phyloP scores from a whole-genome alignment of 2,113 vertebrate species.

The Patagioenas fasciata region DNA sequence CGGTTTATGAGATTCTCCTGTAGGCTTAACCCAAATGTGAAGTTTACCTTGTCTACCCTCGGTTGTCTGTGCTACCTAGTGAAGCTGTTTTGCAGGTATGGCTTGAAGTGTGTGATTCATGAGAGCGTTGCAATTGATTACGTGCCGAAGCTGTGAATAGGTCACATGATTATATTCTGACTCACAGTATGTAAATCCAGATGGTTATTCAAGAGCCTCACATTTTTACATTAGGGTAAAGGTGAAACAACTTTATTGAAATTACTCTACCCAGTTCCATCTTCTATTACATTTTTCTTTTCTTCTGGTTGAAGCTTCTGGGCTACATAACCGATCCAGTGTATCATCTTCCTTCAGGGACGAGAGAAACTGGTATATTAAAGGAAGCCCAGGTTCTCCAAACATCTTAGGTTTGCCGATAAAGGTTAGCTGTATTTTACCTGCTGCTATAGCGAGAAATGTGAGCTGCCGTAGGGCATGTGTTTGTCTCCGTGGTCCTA shows the following conservation, averaged over 20 bases:
- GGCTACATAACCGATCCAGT: not conserved
- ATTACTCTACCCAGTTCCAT: not conserved
- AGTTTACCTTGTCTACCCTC: not conserved
- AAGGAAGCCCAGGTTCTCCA: not conserved
- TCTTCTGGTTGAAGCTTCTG: not conserved
- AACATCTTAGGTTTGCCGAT: not conserved
- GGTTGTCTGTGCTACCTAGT: not conserved
- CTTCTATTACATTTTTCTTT: not conserved
- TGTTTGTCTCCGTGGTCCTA: not conserved
- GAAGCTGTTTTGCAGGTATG: not conserved
- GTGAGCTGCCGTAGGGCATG: not conserved
- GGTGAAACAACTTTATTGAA: conserved; percentile 34
- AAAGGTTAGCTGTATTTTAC: not conserved
- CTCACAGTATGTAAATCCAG: conserved; percentile 33
- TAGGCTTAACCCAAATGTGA: not conserved
- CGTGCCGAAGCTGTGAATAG: not conserved
- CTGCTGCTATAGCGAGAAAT: not conserved
- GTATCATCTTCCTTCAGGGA: not conserved
- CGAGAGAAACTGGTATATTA: not conserved
- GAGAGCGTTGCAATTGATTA: not conserved
- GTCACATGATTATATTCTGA: not conserved
- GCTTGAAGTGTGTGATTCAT: conserved; percentile 2
- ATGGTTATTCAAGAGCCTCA: conserved; percentile 5
- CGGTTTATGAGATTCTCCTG: not conserved
- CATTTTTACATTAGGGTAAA: conserved; percentile 38